Evolutionary conservation across 2,888 invertebrate genomes (phyloP), one percentile per base, ranked within the genome.

Genomic region (Portevinia maculata): DNA sequence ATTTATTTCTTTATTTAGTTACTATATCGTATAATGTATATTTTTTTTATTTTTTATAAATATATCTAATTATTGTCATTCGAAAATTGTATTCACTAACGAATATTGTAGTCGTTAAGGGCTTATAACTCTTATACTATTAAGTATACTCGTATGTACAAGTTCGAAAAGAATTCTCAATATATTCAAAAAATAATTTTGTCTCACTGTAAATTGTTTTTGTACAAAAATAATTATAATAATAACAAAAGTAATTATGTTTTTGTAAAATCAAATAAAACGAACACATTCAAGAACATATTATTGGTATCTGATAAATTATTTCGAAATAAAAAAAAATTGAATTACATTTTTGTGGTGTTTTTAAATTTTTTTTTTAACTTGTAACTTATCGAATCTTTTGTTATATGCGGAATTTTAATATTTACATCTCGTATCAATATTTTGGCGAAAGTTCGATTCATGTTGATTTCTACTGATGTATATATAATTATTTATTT

Each of bases 131-230:
- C 89, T 89, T 89, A 90, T 87, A 85, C 89, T 89, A 89, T 89
- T 89, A 89, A 89, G 89, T 89, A 89, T 89, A 44, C 44, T 44
- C 19, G 17, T 44, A 88, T 89, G 87, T 89, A 87, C 85, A 86
- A 85, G 73, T 78, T 67, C 78, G n/a, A 48, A 62, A 50, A 55
- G 78, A 83, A 67, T 71, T 71, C 39, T 76, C 32, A 48, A 60
- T 67, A 53, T 73, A 67, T 71, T 44, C 64, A 76, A 81, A 75
- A 60, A 62, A 15, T 50, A 71, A 75, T 64, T 59, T 81, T 70
- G 69, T 34, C 34, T 62, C 39, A 37, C 30, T 60, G 32, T 64
- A 64, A 32, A 64, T 75, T 60, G 70, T 81, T 75, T 79, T 81
- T 76, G 70, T 55, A 81, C 76, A 83, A 83, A 76, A 65, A 83